Evolutionary conservation across 2,113 vertebrate species (phyloP).

Genomic region (Hippocampus barbouri): DNA sequence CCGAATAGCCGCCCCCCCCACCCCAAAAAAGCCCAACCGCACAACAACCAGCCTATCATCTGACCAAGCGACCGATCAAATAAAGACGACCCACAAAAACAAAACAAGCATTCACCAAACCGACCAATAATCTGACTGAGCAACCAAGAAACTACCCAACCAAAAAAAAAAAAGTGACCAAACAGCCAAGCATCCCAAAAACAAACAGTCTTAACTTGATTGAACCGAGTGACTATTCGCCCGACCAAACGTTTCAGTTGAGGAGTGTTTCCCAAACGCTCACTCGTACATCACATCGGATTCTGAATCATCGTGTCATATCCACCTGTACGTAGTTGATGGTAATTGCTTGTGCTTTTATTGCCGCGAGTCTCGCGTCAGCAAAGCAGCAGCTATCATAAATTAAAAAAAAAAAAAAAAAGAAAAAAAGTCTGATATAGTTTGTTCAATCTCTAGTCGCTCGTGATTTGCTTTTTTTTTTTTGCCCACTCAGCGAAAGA

Average conservation of each 20-base stretch:
- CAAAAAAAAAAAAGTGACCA: neutral
- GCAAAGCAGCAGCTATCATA: constrained; percentile 3
- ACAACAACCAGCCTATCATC: too few relatives aligned
- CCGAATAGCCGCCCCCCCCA: too few relatives aligned
- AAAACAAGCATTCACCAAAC: too few relatives aligned
- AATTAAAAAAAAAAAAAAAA: constrained; percentile 11
- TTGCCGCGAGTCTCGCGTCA: constrained; percentile 16
- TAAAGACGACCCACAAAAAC: too few relatives aligned
- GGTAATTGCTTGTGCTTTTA: constrained; percentile 12
- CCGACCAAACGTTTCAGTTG: neutral
- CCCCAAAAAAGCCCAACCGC: too few relatives aligned
- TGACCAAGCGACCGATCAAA: too few relatives aligned
- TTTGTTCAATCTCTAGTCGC: constrained; percentile 27
- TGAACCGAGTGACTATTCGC: neutral
- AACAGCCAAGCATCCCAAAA: neutral
- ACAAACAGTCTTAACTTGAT: too few relatives aligned
- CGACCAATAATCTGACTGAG: too few relatives aligned
- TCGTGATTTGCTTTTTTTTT: constrained; percentile 25
- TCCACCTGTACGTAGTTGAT: neutral
- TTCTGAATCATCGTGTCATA: neutral
- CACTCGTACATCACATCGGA: neutral
- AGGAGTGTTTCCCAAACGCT: neutral
- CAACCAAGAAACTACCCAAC: neutral
- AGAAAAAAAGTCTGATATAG: constrained; percentile 24
- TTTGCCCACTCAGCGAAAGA: constrained; percentile 47